Evolutionary conservation across 2,113 vertebrate species (phyloP).

Genomic region (Phrynosoma platyrhinos): DNA sequence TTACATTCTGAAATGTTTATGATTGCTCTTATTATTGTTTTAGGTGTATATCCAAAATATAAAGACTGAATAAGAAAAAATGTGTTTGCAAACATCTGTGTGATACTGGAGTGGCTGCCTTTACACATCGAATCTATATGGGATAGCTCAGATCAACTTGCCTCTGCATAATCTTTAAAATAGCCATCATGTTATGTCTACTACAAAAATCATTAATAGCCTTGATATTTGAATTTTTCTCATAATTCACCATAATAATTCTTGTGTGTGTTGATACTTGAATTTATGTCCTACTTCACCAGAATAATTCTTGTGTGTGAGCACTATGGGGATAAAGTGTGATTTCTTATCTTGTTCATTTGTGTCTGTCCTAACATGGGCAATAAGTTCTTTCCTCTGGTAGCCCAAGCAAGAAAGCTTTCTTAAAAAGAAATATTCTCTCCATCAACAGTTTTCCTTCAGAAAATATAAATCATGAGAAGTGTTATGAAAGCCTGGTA

Average conservation of each 20-base stretch:
- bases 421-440: not conserved
- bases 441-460: not conserved
- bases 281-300: no score
- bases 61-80: not conserved
- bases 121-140: not conserved
- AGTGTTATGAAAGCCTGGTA: slow-evolving; percentile 7
- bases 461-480: not conserved
- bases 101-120: not conserved
- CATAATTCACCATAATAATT: no score
- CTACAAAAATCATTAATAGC: not conserved
- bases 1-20: not conserved
- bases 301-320: not conserved
- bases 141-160: not conserved
- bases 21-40: not conserved
- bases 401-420: not conserved
- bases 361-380: no score
- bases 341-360: not conserved
- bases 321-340: not conserved
- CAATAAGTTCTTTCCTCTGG: not conserved
- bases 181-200: not conserved
- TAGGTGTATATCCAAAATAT: not conserved
- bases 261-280: no score
- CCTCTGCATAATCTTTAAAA: slow-evolving; percentile 9
- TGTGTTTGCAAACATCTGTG: not conserved
- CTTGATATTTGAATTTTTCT: not conserved